phyloP scores from a whole-genome alignment of 2,797 vertebrate species.

The Apogon talboti region DNA sequence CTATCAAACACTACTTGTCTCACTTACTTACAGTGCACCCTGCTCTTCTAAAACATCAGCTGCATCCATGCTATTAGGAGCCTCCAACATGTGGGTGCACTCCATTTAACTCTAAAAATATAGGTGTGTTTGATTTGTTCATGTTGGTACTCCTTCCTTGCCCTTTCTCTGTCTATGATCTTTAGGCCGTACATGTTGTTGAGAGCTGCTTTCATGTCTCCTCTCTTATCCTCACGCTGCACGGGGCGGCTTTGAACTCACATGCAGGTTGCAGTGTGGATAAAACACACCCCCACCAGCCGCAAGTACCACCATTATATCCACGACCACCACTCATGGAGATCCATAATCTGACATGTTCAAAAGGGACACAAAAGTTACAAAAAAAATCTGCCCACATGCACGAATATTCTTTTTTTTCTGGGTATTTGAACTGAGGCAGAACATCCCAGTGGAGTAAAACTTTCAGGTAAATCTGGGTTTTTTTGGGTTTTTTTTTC shows the following conservation, averaged over 20 bases:
- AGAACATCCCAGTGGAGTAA: no score
- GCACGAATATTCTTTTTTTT: background rate
- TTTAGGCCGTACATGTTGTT: slow-evolving; percentile 47
- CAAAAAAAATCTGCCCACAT: slow-evolving; percentile 19
- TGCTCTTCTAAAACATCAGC: slow-evolving; percentile 28
- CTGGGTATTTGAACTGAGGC: no score
- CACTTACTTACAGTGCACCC: background rate
- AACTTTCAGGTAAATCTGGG: no score
- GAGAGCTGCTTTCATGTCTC: slow-evolving; percentile 81
- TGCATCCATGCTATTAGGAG: slow-evolving; percentile 37
- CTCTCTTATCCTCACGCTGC: slow-evolving; percentile 54
- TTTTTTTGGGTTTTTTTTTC: no score
- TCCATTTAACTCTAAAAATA: slow-evolving; percentile 56
- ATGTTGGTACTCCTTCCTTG: slow-evolving; percentile 59
- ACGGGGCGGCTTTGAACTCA: slow-evolving; percentile 74
- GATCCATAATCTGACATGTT: slow-evolving; percentile 56
- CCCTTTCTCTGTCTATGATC: slow-evolving; percentile 68
- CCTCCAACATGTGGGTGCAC: slow-evolving; percentile 66
- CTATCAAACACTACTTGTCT: no score
- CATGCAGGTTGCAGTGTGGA: slow-evolving; percentile 73
- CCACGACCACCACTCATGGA: slow-evolving; percentile 40
- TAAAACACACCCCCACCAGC: slow-evolving; percentile 51
- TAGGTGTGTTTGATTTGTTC: slow-evolving; percentile 73
- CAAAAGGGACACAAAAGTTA: slow-evolving; percentile 34
- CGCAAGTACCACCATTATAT: slow-evolving; percentile 55